Percentiles rank a stretch among this genome's conserved stretches.
Evolutionary conservation across 2,797 vertebrate species (phyloP).

Genomic region (Sebastes oblongus): DNA sequence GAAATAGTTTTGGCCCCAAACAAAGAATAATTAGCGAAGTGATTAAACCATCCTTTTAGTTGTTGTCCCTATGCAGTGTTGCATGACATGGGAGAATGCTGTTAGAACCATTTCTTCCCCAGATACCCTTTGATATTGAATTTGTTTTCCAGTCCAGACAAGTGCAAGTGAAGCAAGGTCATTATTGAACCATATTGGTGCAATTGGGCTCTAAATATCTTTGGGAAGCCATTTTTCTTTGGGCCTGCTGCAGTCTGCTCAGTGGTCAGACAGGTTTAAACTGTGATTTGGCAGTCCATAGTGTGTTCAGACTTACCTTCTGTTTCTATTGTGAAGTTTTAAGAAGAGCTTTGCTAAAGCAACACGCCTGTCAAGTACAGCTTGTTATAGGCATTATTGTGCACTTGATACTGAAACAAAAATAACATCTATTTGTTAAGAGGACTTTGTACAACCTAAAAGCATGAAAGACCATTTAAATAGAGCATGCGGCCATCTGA

Average conservation of each 20-base stretch:
- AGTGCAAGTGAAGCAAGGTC: not conserved
- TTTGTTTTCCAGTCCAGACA: not conserved
- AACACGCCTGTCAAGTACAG: not conserved
- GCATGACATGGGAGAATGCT: not conserved
- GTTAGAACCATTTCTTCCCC: not conserved
- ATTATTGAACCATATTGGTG: not conserved
- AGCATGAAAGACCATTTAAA: not conserved
- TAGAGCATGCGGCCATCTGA: too few species aligned
- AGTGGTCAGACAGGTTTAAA: not conserved
- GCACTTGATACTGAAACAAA: not conserved
- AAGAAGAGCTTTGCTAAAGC: not conserved
- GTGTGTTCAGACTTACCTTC: too few species aligned
- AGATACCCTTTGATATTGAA: not conserved
- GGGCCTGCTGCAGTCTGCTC: not conserved
- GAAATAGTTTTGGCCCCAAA: not conserved
- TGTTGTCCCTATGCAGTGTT: not conserved
- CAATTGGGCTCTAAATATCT: not conserved
- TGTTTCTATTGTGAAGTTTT: not conserved
- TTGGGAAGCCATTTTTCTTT: not conserved
- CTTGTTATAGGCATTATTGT: not conserved
- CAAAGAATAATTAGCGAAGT: not conserved
- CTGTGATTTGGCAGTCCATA: not conserved
- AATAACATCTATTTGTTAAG: not conserved
- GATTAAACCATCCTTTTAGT: not conserved
- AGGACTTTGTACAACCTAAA: not conserved